These are phyloP conservation scores for Grapholita molesta DNA, from an alignment of 1,140 invertebrate genomes.

Conservation along the genomic window DNA sequence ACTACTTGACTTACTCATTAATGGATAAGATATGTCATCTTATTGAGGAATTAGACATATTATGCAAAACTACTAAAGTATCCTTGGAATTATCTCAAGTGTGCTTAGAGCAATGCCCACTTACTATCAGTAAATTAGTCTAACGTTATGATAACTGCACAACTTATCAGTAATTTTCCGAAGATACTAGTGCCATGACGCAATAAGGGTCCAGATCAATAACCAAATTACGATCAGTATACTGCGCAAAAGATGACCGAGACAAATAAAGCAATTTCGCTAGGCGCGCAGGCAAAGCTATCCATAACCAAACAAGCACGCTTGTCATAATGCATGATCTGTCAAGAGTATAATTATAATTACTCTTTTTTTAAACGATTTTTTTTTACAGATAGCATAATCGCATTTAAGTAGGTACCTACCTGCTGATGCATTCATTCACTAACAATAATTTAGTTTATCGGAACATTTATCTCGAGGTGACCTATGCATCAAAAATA, in stretches of 20 bases:
- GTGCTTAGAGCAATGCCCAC: conserved; percentile 6
- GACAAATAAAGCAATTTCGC: too few relatives aligned
- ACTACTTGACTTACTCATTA: neutral
- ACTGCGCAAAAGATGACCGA: neutral
- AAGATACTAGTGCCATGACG: neutral
- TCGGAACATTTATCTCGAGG: conserved; percentile 1
- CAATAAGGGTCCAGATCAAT: conserved; percentile 1
- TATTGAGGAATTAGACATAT: neutral
- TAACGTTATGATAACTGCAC: neutral
- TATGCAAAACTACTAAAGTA: conserved; percentile 5
- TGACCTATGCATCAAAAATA: conserved; percentile 12
- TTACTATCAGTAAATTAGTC: neutral
- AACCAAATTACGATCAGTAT: neutral
- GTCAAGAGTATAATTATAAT: too few relatives aligned
- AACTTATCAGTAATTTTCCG: conserved; percentile 9
- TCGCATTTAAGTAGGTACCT: neutral
- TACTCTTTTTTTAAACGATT: too few relatives aligned
- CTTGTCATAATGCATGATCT: too few relatives aligned
- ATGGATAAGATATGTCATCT: neutral
- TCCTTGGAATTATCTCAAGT: conserved; percentile 10
- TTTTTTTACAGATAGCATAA: neutral
- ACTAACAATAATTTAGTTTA: neutral
- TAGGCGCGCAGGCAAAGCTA: too few relatives aligned
- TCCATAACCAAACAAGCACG: too few relatives aligned
- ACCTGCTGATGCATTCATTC: neutral